Percentiles rank a stretch among this genome's conserved stretches.
These are phyloP conservation scores for Mus pahari DNA, from an alignment of 2,113 vertebrate genomes.

Conservation along the genomic window DNA sequence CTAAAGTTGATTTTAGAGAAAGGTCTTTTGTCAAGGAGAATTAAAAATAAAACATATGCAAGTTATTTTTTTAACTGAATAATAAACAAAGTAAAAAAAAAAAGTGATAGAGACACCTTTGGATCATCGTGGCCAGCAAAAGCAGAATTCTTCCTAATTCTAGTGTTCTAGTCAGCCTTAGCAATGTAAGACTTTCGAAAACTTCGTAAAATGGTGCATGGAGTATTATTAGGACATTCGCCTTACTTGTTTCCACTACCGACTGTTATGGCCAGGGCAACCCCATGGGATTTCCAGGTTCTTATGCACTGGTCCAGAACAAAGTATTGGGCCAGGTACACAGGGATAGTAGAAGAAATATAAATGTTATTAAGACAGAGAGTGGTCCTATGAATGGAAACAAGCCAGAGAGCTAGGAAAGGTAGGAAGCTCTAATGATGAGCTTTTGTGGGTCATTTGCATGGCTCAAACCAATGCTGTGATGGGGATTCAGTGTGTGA, in stretches of 20 bases:
- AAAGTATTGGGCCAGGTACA: neutral
- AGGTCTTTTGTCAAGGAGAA: neutral
- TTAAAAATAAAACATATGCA: neutral
- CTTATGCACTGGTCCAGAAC: neutral
- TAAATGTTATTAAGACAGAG: neutral
- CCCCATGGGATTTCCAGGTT: neutral
- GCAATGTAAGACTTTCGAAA: constrained; percentile 15
- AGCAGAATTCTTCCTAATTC: neutral
- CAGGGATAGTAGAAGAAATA: neutral
- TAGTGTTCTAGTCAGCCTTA: neutral
- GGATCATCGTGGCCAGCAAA: neutral
- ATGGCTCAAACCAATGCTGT: neutral
- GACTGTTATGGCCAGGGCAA: neutral
- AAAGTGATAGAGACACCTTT: neutral
- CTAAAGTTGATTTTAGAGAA: neutral
- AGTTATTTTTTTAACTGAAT: neutral
- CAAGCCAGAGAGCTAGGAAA: neutral
- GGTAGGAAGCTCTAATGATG: neutral
- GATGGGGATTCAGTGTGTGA: neutral
- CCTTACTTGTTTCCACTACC: neutral
- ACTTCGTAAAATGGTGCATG: neutral
- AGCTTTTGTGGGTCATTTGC: neutral
- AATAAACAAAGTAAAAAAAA: neutral
- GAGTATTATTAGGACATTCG: neutral
- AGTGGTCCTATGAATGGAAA: neutral